A percentile compares a stretch with the other conserved stretches of the same genome.
Conservation (phyloP, 30 jellyfish, hydroid and myxozoan species). For the Rhopilema esculentum region DNA sequence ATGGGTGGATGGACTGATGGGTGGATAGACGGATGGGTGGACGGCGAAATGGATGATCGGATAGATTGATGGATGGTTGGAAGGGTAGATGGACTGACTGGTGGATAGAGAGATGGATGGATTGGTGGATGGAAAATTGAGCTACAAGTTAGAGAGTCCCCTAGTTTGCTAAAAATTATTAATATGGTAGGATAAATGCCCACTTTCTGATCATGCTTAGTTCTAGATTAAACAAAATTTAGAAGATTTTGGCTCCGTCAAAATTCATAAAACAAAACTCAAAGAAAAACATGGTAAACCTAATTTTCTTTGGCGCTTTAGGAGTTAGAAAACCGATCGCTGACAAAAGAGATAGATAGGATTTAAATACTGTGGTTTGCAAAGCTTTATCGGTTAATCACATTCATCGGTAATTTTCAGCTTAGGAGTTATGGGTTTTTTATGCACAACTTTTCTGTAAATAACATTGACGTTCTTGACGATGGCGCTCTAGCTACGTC, state of each 20-base stretch:
- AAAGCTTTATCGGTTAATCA: not conserved
- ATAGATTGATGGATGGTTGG: too few species aligned
- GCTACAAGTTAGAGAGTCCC: not conserved
- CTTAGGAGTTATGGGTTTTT: not conserved
- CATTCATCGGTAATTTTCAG: not conserved
- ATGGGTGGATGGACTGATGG: too few species aligned
- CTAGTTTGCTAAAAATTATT: too few species aligned
- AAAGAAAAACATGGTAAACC: not conserved
- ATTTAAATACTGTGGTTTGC: conserved; percentile 21
- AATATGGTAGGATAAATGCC: too few species aligned
- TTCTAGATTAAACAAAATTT: not conserved
- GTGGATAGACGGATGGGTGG: too few species aligned
- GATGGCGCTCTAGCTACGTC: not conserved
- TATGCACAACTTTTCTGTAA: not conserved
- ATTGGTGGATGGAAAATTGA: not conserved
- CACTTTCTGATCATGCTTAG: too few species aligned
- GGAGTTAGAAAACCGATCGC: not conserved
- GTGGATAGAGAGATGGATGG: too few species aligned
- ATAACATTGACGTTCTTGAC: too few species aligned
- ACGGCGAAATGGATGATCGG: too few species aligned
- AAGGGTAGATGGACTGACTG: too few species aligned
- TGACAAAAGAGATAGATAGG: not conserved
- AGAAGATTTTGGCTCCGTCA: not conserved
- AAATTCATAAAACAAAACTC: not conserved
- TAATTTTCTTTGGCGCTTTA: not conserved